Base-by-base conservation (phyloP, 2,888 invertebrate genomes). In the Anthophora plumipes region DNA sequence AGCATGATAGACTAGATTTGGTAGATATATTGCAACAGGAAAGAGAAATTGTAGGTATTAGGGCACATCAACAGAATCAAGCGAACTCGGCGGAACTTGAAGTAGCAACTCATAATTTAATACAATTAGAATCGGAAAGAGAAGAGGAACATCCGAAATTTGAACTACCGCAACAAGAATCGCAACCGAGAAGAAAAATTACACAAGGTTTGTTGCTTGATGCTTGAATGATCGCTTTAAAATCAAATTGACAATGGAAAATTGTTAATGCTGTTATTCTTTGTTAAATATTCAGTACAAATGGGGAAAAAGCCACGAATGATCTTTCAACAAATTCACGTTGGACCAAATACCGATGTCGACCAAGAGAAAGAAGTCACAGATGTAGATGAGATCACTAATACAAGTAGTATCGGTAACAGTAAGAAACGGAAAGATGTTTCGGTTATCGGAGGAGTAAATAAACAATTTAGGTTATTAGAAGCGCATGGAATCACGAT, bases 401-500 rank as follows among this genome's bases (percentile, higher is more conserved):
- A 88, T 72, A 55, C 82, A 12, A 88, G 88, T 84, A 85, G 84
- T 54, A 72, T 87, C 72, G 85, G 71, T 39, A 86, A 61, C 25
- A 83, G 77, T 75, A 91, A 89, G 71, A 92, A 91, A 61, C 89
- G 80, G 14, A 85, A 92, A 89, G 90, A 92, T 59, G 86, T 91
- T 57, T 71, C 90, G 46, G 84, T 89, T 22, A 89, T 91, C 54
- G 87, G 89, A 41, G 89, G 85, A 48, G 80, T 91, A 11, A 92
- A 92, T 41, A 94, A 94, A 82, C 94, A 94, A 25, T 94, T 96
- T 83, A 95, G 96, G 92, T 94, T 98, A 93, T 94, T 98, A 78
- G 96, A 97, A 92, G 95, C 96, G 87, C 97, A 98, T 94, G 98
- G 98, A 82, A 97, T 98, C 90, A 96, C 97, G 60, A 96, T 98